Evolutionary conservation across 2,113 vertebrate species (phyloP).

Genomic region (Heptranchias perlo): DNA sequence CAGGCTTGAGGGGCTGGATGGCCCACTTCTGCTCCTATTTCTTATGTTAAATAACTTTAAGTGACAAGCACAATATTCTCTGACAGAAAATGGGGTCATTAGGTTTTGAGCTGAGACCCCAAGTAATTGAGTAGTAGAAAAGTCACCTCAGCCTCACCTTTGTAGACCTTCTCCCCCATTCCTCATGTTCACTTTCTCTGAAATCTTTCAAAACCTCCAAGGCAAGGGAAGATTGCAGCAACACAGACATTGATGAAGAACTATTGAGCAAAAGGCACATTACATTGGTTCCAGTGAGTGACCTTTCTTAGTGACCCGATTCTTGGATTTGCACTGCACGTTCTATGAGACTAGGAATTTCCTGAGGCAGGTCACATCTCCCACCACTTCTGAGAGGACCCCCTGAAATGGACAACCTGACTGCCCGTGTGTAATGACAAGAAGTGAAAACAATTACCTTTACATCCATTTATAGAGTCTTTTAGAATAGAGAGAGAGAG

Average conservation of each 20-base stretch:
- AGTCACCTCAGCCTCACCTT: not conserved
- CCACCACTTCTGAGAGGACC: not conserved
- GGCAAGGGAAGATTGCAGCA: not conserved
- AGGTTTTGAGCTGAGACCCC: not conserved
- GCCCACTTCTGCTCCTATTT: too few relatives aligned
- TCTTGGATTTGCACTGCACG: not conserved
- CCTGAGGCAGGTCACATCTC: not conserved
- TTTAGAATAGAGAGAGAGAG: not conserved
- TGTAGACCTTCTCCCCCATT: not conserved
- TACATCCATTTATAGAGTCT: not conserved
- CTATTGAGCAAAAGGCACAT: not conserved
- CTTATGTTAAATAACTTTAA: too few relatives aligned
- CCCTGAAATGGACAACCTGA: not conserved
- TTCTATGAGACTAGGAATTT: not conserved
- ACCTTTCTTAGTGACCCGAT: not conserved
- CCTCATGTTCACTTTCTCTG: not conserved
- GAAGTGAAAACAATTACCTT: not conserved
- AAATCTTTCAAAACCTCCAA: not conserved
- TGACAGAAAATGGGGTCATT: too few relatives aligned
- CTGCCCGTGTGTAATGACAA: not conserved
- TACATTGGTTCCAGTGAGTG: not conserved
- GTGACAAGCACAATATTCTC: not conserved
- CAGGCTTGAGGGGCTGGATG: too few relatives aligned
- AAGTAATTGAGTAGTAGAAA: not conserved
- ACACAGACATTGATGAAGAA: not conserved